A percentile compares a stretch with the other conserved stretches of the same genome.
Conservation (phyloP, 1,140 invertebrate genomes). For the Hesperophylax magnus region DNA sequence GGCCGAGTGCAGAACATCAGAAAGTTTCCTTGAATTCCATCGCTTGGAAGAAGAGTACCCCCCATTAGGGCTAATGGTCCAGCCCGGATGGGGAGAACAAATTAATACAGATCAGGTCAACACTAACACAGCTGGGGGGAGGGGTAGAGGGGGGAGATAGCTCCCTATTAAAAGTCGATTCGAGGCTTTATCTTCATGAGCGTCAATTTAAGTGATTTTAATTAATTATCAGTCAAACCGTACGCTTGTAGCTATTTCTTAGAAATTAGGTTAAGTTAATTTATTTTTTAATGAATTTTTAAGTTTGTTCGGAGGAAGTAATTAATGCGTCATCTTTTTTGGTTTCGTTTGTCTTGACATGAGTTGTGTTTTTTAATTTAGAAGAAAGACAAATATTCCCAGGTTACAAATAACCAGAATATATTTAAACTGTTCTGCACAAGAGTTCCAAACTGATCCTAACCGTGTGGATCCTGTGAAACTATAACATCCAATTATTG, state of each 20-base stretch:
- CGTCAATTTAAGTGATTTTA: constrained; percentile 31
- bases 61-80: constrained; percentile 30
- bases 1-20: background rate
- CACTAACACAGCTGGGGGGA: background rate
- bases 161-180: constrained; percentile 20
- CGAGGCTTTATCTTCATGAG: constrained; percentile 13
- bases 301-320: too few relatives aligned
- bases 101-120: constrained; percentile 35
- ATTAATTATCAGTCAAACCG: constrained; percentile 15
- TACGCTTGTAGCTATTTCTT: background rate
- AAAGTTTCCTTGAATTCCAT: constrained; percentile 32
- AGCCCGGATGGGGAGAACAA: constrained; percentile 1
- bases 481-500: too few relatives aligned
- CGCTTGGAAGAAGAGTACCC: constrained; percentile 26
- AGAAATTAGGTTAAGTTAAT: background rate
- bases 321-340: too few relatives aligned
- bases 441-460: too few relatives aligned
- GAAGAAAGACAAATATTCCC: too few relatives aligned
- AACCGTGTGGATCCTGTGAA: too few relatives aligned
- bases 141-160: background rate
- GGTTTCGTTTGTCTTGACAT: too few relatives aligned
- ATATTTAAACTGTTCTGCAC: too few relatives aligned
- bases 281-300: too few relatives aligned
- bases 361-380: too few relatives aligned
- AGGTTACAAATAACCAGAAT: too few relatives aligned